Conservation (phyloP, 2,797 vertebrate species). For the Adrianichthys oophorus region DNA sequence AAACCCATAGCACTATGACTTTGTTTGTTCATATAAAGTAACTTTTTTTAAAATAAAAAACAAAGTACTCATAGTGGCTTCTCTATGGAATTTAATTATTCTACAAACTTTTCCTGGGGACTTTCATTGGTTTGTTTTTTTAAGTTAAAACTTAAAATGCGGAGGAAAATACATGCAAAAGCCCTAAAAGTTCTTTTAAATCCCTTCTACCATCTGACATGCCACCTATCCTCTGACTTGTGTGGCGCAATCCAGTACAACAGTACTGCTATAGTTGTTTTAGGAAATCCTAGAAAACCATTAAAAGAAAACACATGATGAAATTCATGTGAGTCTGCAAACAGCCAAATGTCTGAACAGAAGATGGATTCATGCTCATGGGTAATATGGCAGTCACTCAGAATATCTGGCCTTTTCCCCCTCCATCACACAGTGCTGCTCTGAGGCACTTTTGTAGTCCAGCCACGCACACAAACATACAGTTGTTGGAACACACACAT, state of each 20-base stretch:
- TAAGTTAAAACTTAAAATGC: too few relatives aligned
- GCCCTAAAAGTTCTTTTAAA: neutral
- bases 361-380: slow-evolving; percentile 69
- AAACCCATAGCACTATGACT: too few relatives aligned
- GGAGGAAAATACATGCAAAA: neutral
- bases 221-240: slow-evolving; percentile 30
- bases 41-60: too few relatives aligned
- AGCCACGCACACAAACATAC: slow-evolving; percentile 13
- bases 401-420: slow-evolving; percentile 50
- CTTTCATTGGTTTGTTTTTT: too few relatives aligned
- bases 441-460: slow-evolving; percentile 55
- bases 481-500: slow-evolving; percentile 30
- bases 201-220: slow-evolving; percentile 1
- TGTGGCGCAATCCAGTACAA: slow-evolving; percentile 30
- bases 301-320: slow-evolving; percentile 70
- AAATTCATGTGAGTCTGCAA: slow-evolving; percentile 64
- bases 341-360: slow-evolving; percentile 65
- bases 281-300: slow-evolving; percentile 58
- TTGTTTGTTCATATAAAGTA: too few relatives aligned
- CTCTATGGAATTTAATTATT: too few relatives aligned
- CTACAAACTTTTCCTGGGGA: too few relatives aligned
- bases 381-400: slow-evolving; percentile 65
- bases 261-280: slow-evolving; percentile 47
- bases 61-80: too few relatives aligned
- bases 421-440: slow-evolving; percentile 36